These are phyloP conservation scores for Trichonephila clavata DNA, from an alignment of 1,140 invertebrate species.

Conservation along the genomic window DNA sequence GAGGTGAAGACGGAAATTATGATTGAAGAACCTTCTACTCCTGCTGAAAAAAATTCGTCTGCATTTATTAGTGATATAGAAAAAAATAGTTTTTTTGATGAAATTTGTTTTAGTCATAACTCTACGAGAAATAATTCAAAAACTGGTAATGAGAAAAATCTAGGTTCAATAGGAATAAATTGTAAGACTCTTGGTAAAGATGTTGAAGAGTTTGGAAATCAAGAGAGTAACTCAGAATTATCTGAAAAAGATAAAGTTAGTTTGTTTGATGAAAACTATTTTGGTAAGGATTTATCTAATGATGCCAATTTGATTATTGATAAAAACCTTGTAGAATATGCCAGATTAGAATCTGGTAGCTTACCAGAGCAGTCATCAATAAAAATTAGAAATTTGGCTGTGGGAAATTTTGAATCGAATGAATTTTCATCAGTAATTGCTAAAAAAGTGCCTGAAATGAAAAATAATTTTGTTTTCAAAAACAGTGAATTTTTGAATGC, in stretches of 20 bases:
- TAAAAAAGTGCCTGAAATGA: background rate
- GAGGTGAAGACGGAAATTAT: too few relatives aligned
- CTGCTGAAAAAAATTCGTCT: background rate
- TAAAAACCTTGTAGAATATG: too few relatives aligned
- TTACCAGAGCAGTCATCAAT: background rate
- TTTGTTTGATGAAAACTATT: too few relatives aligned
- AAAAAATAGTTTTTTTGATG: conserved; percentile 8
- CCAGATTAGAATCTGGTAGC: too few relatives aligned
- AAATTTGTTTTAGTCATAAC: background rate
- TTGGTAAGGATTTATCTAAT: too few relatives aligned
- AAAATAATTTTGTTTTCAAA: background rate
- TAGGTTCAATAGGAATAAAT: background rate
- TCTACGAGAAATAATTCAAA: background rate
- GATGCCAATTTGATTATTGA: too few relatives aligned
- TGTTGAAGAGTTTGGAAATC: background rate
- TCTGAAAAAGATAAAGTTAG: too few relatives aligned
- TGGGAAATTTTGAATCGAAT: background rate
- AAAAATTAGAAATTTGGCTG: background rate
- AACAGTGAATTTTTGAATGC: background rate
- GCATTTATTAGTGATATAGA: background rate
- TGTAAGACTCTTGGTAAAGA: background rate
- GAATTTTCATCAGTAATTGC: background rate
- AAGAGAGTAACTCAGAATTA: too few relatives aligned
- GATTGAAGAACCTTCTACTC: background rate
- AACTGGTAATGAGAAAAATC: background rate